Conservation (phyloP, 2,797 vertebrate species). For the Chelidonichthys spinosus region DNA sequence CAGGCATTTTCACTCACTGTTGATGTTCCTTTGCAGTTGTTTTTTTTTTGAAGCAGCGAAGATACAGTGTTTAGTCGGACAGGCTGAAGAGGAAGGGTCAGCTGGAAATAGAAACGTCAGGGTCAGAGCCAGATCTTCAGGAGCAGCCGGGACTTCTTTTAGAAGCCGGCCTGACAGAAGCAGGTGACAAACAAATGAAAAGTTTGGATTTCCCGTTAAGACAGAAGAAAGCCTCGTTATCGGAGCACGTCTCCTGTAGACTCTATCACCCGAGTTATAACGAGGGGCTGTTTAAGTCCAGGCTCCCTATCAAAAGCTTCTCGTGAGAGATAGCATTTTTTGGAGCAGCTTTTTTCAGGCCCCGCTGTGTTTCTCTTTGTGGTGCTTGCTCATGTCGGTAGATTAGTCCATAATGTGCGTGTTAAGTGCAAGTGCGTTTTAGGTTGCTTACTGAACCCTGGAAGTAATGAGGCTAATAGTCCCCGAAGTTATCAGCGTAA, state of each 20-base stretch:
- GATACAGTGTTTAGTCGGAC: slow-evolving; percentile 1
- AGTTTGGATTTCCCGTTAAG: slow-evolving; percentile 20
- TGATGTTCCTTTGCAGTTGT: background rate
- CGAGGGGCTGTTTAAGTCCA: slow-evolving; percentile 19
- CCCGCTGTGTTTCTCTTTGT: slow-evolving; percentile 53
- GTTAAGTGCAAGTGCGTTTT: slow-evolving; percentile 59
- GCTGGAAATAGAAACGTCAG: slow-evolving; percentile 68
- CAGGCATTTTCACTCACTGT: background rate
- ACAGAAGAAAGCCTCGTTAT: slow-evolving; percentile 54
- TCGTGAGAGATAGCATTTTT: slow-evolving; percentile 65
- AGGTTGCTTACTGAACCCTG: slow-evolving; percentile 62
- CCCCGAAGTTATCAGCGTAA: slow-evolving; percentile 57
- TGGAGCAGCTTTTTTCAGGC: slow-evolving; percentile 31
- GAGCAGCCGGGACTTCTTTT: slow-evolving; percentile 53
- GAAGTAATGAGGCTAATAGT: slow-evolving; percentile 64
- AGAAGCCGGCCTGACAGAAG: slow-evolving; percentile 16
- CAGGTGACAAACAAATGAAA: slow-evolving; percentile 38
- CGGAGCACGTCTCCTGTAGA: slow-evolving; percentile 39
- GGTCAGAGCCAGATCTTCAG: slow-evolving; percentile 38
- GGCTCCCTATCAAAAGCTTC: slow-evolving; percentile 49
- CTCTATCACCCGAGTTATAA: slow-evolving; percentile 49
- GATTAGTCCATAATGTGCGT: slow-evolving; percentile 69
- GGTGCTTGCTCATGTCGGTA: slow-evolving; percentile 58
- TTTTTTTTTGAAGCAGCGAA: background rate
- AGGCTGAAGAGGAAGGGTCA: slow-evolving; percentile 48